Base-by-base conservation (phyloP, 2,888 invertebrate species). In the Seira sanloemensis region DNA sequence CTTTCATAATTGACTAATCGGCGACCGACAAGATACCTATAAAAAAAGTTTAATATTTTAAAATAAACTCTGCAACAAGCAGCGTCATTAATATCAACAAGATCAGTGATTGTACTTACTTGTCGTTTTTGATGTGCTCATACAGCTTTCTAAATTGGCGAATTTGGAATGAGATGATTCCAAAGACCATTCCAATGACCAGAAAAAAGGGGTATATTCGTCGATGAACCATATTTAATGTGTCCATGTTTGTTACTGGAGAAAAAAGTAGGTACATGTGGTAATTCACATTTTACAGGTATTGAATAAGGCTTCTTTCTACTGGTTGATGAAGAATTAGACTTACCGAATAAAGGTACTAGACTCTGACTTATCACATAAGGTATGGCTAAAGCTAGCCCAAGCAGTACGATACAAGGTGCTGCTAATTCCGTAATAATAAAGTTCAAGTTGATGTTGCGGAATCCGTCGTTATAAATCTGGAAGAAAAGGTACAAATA, bases 81-180 rank as follows among this genome's bases (percentile, higher is more conserved):
- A 58, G 50, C 46, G n/a, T 72, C n/a, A 62, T 25, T 74, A 16
- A 69, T 75, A 66, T 54, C n/a, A 65, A 2, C 54, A 62, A 21
- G 18, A 46, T 54, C 25, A 26, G 7, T 72, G 1, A 69, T 25
- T 26, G 67, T 62, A 89, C 91, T 90, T 90, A 98, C 92, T 98
- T 99, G 92, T 99, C 99, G 92, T 99, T 99, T 92, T 98, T 98
- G 90, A 99, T 99, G 92, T 98, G 98, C 91, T 98, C 97, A 91
- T 98, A 98, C 19, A 99, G 92, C 90, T 97, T 96, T 90, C 94
- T 95, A 92, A 99, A 97, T 91, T 99, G 98, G 78, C 96, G 94
- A 80, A 98, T 94, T 93, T 99, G 97, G 90, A 98, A 95, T 86
- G 94, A 93, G 78, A 96, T 93, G 87, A 97, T 93, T 72, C 94